Base-by-base conservation (phyloP, 2,113 vertebrate species). In the Rhegmatorhina hoffmannsi region DNA sequence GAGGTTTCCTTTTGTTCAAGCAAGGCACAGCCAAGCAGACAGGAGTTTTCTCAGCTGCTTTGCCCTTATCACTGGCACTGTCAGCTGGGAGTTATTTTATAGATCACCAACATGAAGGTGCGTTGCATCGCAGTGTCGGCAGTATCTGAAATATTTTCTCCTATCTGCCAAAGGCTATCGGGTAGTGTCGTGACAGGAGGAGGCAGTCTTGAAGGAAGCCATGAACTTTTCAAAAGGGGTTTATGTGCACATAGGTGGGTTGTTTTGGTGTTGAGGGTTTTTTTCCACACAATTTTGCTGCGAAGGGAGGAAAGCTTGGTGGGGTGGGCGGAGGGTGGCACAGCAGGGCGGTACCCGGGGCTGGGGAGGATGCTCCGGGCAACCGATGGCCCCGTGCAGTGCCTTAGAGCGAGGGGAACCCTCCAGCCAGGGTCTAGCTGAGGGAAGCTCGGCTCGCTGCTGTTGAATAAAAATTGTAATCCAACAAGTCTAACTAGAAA, bases 401-500 rank as follows among this genome's bases (percentile, higher is more conserved):
- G 8, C 81, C 73, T n/a, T 69, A 12, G 55, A 67, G 83, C 7
- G 18, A 66, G 83, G 86, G 82, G 46, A 92, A 16, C 70, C 79
- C 79, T 82, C 25, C 69, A 82, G 86, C 74, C 15, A 49, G 60
- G 87, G 64, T 69, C 74, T 40, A n/a, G 74, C 31, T 34, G 90
- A 56, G 94, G 60, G 78, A 52, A 84, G 28, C 94, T 94, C 23
- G 46, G 80, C 90, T 97, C 83, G 79, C 95, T 97, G 97, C 92
- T 95, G 96, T 96, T 94, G 97, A 95, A 95, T 96, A 87, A 93
- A 93, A 96, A 98, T 97, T 97, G 98, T 96, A 97, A 98, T 98
- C 98, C 98, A 98, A 98, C 98, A 98, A 98, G 98, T 97, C 97
- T 97, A 97, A 97, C 98, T 98, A 98, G 98, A 98, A 99, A 98